Conservation (phyloP, 2,797 vertebrate genomes). For the Petrocephalus schoutedeni region DNA sequence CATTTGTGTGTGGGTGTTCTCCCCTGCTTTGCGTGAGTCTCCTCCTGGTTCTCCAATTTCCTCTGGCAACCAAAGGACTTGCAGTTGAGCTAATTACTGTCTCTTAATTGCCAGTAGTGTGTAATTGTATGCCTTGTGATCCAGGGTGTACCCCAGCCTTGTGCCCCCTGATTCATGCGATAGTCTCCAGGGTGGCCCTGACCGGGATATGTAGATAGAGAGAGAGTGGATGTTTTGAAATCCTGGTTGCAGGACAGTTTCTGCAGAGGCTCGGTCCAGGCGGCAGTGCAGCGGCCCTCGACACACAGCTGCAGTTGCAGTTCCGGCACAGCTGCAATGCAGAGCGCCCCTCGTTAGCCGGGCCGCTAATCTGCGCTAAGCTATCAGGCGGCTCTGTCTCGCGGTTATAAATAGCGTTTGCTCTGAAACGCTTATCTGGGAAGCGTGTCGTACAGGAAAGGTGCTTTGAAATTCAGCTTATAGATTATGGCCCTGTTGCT, state of each 20-base stretch:
- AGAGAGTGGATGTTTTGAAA: neutral
- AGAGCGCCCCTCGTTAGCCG: neutral
- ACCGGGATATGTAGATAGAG: no score
- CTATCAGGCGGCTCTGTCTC: neutral
- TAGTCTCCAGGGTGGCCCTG: neutral
- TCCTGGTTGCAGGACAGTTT: neutral
- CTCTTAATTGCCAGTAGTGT: neutral
- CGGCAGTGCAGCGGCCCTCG: neutral
- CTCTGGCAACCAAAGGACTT: neutral
- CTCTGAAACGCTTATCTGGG: conserved; percentile 31
- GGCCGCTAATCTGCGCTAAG: conserved; percentile 13
- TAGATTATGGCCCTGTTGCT: conserved; percentile 27
- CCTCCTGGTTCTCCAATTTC: neutral
- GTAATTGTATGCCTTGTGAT: neutral
- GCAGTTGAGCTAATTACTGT: neutral
- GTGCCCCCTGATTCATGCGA: neutral
- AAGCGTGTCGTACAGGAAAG: conserved; percentile 27
- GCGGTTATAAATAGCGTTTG: conserved; percentile 24
- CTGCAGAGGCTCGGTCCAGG: neutral
- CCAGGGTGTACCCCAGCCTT: neutral
- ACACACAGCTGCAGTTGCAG: neutral
- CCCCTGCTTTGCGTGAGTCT: neutral
- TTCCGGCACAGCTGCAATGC: conserved; percentile 25
- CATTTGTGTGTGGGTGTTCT: neutral
- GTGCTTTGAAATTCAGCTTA: conserved; percentile 34